Evolutionary conservation across 2,888 invertebrate genomes (phyloP).

Genomic region (Coelinius sp.): DNA sequence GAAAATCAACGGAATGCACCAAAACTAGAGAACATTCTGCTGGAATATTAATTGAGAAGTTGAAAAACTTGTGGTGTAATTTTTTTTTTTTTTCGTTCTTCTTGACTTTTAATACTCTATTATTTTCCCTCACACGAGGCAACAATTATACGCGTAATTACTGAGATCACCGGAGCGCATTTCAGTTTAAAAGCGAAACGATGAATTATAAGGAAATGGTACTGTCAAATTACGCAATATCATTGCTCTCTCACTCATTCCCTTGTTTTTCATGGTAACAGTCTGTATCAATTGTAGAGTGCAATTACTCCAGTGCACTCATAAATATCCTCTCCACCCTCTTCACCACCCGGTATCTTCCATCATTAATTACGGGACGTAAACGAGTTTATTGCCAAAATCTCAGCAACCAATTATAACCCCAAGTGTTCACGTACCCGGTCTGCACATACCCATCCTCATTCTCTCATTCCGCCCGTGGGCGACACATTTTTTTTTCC

Average conservation of each 20-base stretch:
- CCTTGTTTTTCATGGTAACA: not conserved
- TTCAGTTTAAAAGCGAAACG: not conserved
- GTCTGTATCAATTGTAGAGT: not conserved
- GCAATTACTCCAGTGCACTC: not conserved
- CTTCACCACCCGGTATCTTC: not conserved
- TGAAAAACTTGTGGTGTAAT: conserved; percentile 48
- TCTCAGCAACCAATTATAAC: conserved; percentile 26
- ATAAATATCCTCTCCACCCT: not conserved
- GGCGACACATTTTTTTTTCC: not conserved
- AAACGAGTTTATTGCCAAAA: conserved; percentile 23
- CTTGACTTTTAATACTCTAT: not conserved
- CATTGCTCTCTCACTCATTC: not conserved
- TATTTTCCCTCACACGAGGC: not conserved
- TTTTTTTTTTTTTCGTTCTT: not conserved
- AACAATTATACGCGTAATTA: not conserved
- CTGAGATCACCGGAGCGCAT: not conserved
- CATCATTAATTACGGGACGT: not conserved
- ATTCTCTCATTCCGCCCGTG: not conserved
- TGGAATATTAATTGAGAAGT: conserved; percentile 63
- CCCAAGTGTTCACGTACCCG: not conserved
- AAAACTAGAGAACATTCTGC: conserved; percentile 9
- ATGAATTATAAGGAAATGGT: not conserved
- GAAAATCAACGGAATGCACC: conserved; percentile 19
- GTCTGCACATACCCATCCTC: not conserved
- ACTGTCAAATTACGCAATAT: not conserved